Percentiles rank a stretch among this genome's conserved stretches.
These are phyloP conservation scores for Periphyllus acericola DNA, from an alignment of 2,888 invertebrate genomes.

Conservation along the genomic window DNA sequence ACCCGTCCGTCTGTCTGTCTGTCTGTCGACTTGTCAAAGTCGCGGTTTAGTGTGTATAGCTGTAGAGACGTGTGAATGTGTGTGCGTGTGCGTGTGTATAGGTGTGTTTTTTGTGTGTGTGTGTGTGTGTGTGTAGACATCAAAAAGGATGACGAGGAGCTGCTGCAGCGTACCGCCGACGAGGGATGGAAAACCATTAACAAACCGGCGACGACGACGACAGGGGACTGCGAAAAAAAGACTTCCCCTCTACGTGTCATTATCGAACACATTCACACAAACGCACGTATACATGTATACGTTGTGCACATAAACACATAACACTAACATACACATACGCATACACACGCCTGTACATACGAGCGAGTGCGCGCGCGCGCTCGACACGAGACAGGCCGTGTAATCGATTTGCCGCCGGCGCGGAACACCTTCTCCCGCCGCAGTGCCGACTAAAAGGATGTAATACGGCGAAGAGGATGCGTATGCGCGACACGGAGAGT, in stretches of 20 bases:
- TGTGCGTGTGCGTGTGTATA: not conserved
- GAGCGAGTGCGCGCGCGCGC: not conserved
- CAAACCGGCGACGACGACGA: not conserved
- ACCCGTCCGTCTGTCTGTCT: not conserved
- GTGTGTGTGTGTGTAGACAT: not conserved
- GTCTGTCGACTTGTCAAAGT: conserved; percentile 49
- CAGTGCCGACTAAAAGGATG: conserved; percentile 5
- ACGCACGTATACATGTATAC: not conserved
- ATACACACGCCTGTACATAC: not conserved
- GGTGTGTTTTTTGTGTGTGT: not conserved
- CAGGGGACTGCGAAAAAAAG: conserved; percentile 6
- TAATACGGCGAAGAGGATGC: conserved; percentile 2
- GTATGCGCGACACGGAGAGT: not conserved
- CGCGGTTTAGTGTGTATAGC: no score
- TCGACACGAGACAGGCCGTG: conserved; percentile 2
- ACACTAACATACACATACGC: not conserved
- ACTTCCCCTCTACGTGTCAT: conserved; percentile 32
- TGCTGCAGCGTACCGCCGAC: not conserved
- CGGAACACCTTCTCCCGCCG: not conserved
- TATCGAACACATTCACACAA: not conserved
- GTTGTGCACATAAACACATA: no score
- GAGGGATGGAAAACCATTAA: conserved; percentile 44
- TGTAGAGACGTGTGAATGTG: not conserved
- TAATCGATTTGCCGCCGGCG: conserved; percentile 55
- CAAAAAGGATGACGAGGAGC: conserved; percentile 13